These are phyloP conservation scores for Cheilosia grossa DNA, from an alignment of 2,888 invertebrate genomes.

Conservation along the genomic window DNA sequence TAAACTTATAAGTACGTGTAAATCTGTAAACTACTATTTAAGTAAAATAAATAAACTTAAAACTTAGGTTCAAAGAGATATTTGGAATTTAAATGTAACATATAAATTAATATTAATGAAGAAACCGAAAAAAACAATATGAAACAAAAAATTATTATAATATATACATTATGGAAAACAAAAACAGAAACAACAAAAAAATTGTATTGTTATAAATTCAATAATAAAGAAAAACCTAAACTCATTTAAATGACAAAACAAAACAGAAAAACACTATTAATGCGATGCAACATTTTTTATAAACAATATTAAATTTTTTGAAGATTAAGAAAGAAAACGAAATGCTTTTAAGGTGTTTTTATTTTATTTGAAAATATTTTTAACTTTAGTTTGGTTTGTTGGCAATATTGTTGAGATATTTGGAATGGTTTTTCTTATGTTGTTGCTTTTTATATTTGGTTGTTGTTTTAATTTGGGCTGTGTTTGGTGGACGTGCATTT, in stretches of 20 bases:
- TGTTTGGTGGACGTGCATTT: neutral
- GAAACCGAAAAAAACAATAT: conserved; percentile 29
- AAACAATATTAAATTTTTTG: conserved; percentile 58
- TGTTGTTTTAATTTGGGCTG: neutral
- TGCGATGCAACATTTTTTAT: conserved; percentile 73
- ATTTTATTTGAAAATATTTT: conserved; percentile 60
- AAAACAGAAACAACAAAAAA: conserved; percentile 42
- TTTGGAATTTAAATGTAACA: conserved; percentile 72
- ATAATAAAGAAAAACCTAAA: conserved; percentile 75
- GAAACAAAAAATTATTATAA: conserved; percentile 46
- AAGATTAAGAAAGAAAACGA: conserved; percentile 63
- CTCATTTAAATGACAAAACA: conserved; percentile 68
- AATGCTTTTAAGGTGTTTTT: conserved; percentile 68
- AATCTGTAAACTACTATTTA: conserved; percentile 74
- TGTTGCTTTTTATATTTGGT: conserved; percentile 27
- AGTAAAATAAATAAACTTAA: conserved; percentile 45
- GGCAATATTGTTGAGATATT: conserved; percentile 15
- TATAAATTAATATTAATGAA: conserved; percentile 67
- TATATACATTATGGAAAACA: conserved; percentile 67
- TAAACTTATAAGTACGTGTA: conserved; percentile 71
- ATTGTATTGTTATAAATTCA: conserved; percentile 75
- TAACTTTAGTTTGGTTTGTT: conserved; percentile 34
- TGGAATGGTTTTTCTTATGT: conserved; percentile 31
- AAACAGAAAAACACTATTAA: conserved; percentile 21
- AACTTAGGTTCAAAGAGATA: conserved; percentile 63